Evolutionary conservation across 2,113 vertebrate species (phyloP).

Genomic region (Anarhynchus alexandrinus): DNA sequence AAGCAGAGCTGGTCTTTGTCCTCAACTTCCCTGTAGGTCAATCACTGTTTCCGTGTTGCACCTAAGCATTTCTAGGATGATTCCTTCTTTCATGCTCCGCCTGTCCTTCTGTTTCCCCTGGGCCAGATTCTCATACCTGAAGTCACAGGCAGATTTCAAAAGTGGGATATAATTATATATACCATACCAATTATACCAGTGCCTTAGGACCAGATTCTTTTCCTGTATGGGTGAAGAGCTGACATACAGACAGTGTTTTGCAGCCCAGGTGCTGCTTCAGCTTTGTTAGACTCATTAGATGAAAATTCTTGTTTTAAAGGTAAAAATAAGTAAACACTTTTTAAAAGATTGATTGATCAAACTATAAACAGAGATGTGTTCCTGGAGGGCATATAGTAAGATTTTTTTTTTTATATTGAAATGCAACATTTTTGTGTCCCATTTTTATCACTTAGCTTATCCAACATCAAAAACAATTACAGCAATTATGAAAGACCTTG

Average conservation of each 20-base stretch:
- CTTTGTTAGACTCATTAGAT: neutral
- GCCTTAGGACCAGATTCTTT: neutral
- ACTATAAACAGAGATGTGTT: neutral
- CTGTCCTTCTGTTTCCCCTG: neutral
- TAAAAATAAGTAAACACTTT: neutral
- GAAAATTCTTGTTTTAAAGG: constrained; percentile 18
- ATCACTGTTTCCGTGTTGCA: neutral
- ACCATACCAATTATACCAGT: neutral
- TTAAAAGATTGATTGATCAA: neutral
- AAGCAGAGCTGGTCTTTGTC: neutral
- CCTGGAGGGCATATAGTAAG: neutral
- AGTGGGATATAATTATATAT: neutral
- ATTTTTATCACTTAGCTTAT: constrained; percentile 23
- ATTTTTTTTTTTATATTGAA: constrained; percentile 1
- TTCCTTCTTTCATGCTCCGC: neutral
- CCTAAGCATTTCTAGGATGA: neutral
- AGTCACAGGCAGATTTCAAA: neutral
- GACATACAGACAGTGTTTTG: neutral
- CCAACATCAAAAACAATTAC: constrained; percentile 57
- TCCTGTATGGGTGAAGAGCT: neutral
- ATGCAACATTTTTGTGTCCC: neutral
- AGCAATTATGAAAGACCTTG: constrained; percentile 44
- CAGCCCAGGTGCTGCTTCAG: neutral
- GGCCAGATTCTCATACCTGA: neutral
- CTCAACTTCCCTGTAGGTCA: neutral